Conservation (phyloP, 2,888 invertebrate genomes). For the Ptilodon capucinus region DNA sequence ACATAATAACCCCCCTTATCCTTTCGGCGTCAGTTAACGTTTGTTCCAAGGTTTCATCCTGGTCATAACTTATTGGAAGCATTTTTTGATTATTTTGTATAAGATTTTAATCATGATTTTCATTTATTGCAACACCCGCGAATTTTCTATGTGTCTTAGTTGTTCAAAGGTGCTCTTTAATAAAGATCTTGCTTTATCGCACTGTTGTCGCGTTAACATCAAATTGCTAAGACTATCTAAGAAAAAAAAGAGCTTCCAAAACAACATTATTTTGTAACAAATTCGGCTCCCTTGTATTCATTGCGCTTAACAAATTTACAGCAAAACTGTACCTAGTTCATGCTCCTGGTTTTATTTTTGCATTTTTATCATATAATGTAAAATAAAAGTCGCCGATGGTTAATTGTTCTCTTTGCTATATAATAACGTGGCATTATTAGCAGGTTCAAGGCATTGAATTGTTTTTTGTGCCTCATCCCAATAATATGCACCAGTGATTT, state of each 20-base stretch:
- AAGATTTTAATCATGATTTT: too few relatives aligned
- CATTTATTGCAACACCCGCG: too few relatives aligned
- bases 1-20: too few relatives aligned
- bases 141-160: not conserved
- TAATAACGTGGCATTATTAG: not conserved
- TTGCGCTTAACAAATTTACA: not conserved
- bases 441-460: not conserved
- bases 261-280: not conserved
- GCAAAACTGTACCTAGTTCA: not conserved
- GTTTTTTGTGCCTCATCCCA: slow-evolving; percentile 1
- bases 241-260: not conserved
- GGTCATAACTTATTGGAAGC: too few relatives aligned
- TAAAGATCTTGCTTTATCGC: not conserved
- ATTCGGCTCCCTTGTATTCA: not conserved
- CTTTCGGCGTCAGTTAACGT: too few relatives aligned
- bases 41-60: too few relatives aligned
- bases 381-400: slow-evolving; percentile 6
- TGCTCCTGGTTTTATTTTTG: not conserved
- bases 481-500: not conserved
- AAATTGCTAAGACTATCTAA: not conserved
- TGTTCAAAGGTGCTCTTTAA: not conserved
- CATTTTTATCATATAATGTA: slow-evolving; percentile 3
- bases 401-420: slow-evolving; percentile 1
- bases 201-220: not conserved
- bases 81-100: too few relatives aligned